Evolutionary conservation across 2,797 vertebrate species (phyloP).

Genomic region (Acrocephalus scirpaceus): DNA sequence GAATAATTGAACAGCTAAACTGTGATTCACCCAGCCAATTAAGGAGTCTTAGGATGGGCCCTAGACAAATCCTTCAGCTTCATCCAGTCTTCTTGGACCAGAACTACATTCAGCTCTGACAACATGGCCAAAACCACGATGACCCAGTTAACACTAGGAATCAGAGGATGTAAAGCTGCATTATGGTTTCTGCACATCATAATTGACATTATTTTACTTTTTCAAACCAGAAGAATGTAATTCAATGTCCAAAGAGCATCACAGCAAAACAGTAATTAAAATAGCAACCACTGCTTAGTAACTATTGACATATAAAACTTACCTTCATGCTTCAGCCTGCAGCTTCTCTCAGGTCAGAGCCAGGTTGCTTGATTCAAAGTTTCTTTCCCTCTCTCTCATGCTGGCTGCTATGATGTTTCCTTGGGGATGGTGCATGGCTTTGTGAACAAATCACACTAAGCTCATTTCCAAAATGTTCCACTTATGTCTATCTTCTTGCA

Average conservation of each 20-base stretch:
- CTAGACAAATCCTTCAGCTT: neutral
- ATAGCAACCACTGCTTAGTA: neutral
- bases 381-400: neutral
- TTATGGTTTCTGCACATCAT: neutral
- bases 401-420: neutral
- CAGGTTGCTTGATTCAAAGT: neutral
- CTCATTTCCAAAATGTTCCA: constrained; percentile 8
- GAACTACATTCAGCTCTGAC: neutral
- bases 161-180: neutral
- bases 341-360: neutral
- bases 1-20: constrained; percentile 51
- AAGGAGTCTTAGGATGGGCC: neutral
- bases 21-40: constrained; percentile 55
- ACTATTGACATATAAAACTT: neutral
- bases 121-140: neutral
- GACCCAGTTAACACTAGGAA: neutral
- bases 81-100: neutral
- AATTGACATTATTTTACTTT: neutral
- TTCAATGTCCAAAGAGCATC: neutral
- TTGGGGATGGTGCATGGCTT: neutral
- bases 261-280: neutral
- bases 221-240: neutral
- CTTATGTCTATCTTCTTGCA: neutral
- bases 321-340: neutral
- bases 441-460: neutral